Evolutionary conservation across 2,113 vertebrate species (phyloP).

Genomic region (Smithornis capensis): DNA sequence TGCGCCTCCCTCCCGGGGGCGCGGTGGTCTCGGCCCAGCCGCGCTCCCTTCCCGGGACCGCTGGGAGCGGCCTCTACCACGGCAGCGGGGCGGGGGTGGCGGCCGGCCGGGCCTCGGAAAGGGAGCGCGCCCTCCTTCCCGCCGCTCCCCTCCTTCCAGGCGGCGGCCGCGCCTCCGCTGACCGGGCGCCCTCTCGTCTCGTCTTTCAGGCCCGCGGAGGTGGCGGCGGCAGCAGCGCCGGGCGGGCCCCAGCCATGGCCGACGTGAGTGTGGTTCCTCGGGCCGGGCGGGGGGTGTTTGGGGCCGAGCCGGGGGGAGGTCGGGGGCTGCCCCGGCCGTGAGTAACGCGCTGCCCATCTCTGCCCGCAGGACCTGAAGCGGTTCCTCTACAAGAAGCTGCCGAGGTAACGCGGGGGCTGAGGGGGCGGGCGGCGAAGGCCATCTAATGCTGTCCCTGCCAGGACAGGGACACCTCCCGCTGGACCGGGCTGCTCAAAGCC

Average conservation of each 20-base stretch:
- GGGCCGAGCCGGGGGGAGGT: background rate
- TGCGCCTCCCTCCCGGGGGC: accelerated
- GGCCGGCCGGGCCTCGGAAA: background rate
- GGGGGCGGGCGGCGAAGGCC: background rate
- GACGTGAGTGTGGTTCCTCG: background rate
- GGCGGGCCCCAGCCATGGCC: background rate
- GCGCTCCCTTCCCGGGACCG: too few species aligned
- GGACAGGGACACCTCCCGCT: background rate
- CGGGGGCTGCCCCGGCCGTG: background rate
- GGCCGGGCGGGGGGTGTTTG: background rate
- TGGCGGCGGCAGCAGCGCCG: background rate
- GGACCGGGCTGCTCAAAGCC: background rate
- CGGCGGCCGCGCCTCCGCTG: background rate
- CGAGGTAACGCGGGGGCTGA: constrained; percentile 77
- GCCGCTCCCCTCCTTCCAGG: background rate
- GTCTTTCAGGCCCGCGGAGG: background rate
- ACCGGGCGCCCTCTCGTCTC: background rate
- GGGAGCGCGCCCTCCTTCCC: background rate
- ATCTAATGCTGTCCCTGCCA: accelerated
- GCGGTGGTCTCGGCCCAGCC: background rate
- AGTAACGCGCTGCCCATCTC: background rate
- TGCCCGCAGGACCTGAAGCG: constrained; percentile 88
- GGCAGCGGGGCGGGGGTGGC: background rate
- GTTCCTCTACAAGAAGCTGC: constrained; percentile 93
- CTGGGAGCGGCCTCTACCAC: background rate